Evolutionary conservation across 2,113 vertebrate species (phyloP).

Genomic region (Oncorhynchus clarkii): DNA sequence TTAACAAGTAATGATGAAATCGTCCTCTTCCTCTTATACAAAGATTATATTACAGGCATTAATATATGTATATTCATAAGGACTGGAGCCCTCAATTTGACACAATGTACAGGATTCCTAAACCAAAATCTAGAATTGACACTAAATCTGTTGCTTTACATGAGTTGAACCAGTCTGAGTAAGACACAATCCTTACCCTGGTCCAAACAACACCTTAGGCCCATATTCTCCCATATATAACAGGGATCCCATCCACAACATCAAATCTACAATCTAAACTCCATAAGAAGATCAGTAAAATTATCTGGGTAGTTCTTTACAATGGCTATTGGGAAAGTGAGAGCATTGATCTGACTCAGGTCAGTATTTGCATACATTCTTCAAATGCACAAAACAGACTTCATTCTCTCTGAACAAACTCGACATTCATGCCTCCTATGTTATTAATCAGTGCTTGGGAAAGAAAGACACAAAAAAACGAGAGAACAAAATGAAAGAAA

Average conservation of each 20-base stretch:
- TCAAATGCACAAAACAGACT: conserved; percentile 37
- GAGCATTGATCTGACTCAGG: conserved; percentile 43
- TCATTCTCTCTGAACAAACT: conserved; percentile 25
- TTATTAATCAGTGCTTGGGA: conserved; percentile 44
- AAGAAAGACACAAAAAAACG: conserved; percentile 19
- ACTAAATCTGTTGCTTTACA: conserved; percentile 60
- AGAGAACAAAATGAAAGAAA: conserved; percentile 8
- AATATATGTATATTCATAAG: conserved; percentile 66
- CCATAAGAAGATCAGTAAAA: conserved; percentile 8
- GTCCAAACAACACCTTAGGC: conserved; percentile 59
- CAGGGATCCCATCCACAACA: conserved; percentile 44
- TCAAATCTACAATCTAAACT: conserved; percentile 6
- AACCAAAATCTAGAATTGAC: conserved; percentile 58
- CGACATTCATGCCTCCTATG: conserved; percentile 47
- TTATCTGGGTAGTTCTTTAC: conserved; percentile 47
- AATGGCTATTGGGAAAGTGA: conserved; percentile 41
- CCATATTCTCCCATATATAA: conserved; percentile 48
- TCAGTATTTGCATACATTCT: conserved; percentile 69
- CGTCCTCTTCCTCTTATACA: conserved; percentile 61
- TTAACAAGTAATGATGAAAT: conserved; percentile 68
- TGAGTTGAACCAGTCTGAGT: conserved; percentile 37
- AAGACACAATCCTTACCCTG: conserved; percentile 62
- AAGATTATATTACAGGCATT: conserved; percentile 75
- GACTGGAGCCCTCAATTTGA: conserved; percentile 63
- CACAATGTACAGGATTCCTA: conserved; percentile 71